Conservation (phyloP, 2,888 invertebrate genomes). For the Alentia gelatinosa region DNA sequence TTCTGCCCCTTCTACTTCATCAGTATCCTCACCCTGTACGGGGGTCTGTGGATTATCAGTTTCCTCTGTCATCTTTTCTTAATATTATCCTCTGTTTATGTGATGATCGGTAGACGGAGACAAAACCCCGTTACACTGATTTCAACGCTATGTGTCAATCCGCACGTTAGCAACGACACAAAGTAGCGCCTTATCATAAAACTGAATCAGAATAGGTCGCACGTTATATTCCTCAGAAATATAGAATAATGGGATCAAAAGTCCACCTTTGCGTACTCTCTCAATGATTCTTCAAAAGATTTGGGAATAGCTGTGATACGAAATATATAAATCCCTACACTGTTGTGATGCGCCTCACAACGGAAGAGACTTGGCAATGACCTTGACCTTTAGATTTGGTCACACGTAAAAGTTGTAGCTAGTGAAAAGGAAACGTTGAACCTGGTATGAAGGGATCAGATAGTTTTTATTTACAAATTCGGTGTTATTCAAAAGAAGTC, state of each 20-base stretch:
- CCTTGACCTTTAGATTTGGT: not conserved
- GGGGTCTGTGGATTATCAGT: conserved; percentile 15
- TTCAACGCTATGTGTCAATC: conserved; percentile 10
- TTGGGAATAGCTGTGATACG: too few relatives aligned
- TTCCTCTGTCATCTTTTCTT: conserved; percentile 18
- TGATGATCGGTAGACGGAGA: not conserved
- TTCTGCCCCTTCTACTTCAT: conserved; percentile 63
- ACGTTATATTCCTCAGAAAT: not conserved
- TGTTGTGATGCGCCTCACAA: not conserved
- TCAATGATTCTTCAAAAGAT: not conserved
- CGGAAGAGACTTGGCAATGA: not conserved
- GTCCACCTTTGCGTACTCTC: not conserved
- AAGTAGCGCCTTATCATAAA: conserved; percentile 30
- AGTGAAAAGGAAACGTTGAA: not conserved
- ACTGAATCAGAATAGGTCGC: not conserved
- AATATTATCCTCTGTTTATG: not conserved
- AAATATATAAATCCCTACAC: not conserved
- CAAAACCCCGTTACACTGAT: not conserved
- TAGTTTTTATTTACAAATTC: not conserved
- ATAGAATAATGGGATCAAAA: not conserved
- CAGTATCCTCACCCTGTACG: conserved; percentile 65
- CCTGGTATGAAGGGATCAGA: not conserved
- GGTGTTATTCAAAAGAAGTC: too few relatives aligned
- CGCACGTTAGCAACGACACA: conserved; percentile 54
- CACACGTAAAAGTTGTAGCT: not conserved